Evolutionary conservation across 2,888 invertebrate genomes (phyloP), one percentile per base, ranked within the genome.

Genomic region (Drosophila histrio): DNA sequence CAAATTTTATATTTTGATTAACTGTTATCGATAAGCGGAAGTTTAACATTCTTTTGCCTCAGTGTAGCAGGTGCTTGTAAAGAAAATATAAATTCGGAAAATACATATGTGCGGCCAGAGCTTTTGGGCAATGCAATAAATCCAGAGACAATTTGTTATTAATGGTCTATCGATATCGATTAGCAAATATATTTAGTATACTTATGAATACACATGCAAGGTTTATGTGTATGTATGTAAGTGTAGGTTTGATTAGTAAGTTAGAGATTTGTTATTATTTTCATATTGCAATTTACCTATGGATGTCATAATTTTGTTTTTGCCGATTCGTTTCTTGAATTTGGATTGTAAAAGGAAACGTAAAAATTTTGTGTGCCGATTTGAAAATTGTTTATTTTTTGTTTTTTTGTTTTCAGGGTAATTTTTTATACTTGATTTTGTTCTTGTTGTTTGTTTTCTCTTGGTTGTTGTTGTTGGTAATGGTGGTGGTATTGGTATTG

Each of bases 221-320:
- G 32, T 15, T 2, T 11, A 3, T 34, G 11, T 8, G 6, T 21
- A 5, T 49, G 3, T 17, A 4, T 26, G 46, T 49, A 7, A 6
- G 34, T 15, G 17, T 26, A 24, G 19, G 17, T 24, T 17, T 3
- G 7, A 15, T 49, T 8, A 22, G 36, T 26, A 36, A 17, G 6
- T 44, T 17, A 24, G 4, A 24, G 26, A 28, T 24, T 38, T n/a
- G 17, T 49, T 34, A 22, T 1, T 34, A 17, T 15, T 24, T 36
- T 53, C 22, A 28, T 26, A 41, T 44, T 44, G 24, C 11, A 38
- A 89, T 87, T 91, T 91, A 91, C 91, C 91, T 91, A 91, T 91
- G 70, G 91, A 91, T 76, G 91, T 90, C 91, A 91, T 91, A 88
- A 89, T 91, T 90, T 90, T 82, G 79, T 80, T 82, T 79, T 75